These are phyloP conservation scores for Acrocera orbiculus DNA, from an alignment of 2,888 invertebrate species.

Conservation along the genomic window DNA sequence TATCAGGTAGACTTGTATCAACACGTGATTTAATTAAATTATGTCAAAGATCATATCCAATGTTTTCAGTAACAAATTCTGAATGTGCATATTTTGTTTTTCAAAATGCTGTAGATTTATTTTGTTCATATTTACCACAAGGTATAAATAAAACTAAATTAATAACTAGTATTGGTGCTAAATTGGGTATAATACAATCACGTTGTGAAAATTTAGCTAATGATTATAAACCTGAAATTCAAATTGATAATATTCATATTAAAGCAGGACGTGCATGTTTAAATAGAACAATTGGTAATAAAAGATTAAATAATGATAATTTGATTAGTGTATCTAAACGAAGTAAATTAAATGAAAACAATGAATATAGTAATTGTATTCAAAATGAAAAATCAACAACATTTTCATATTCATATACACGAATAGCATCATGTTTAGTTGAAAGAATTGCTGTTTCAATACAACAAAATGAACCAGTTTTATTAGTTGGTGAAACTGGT, in stretches of 20 bases:
- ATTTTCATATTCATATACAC: constrained; percentile 76
- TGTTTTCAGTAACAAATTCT: constrained; percentile 52
- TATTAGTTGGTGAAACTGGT: constrained; percentile 95
- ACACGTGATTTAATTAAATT: constrained; percentile 85
- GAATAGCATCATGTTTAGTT: constrained; percentile 60
- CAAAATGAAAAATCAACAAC: constrained; percentile 34
- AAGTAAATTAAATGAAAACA: constrained; percentile 17
- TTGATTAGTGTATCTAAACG: constrained; percentile 15
- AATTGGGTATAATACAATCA: constrained; percentile 62
- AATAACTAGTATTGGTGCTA: constrained; percentile 57
- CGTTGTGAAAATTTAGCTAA: constrained; percentile 66
- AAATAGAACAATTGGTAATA: constrained; percentile 4
- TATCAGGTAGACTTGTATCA: constrained; percentile 47
- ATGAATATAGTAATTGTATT: no score
- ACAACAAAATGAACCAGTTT: constrained; percentile 66
- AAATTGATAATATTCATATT: constrained; percentile 36
- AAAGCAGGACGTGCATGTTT: constrained; percentile 53
- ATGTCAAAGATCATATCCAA: constrained; percentile 59
- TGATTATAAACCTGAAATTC: constrained; percentile 60
- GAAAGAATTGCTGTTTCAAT: constrained; percentile 82
- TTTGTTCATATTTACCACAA: constrained; percentile 62
- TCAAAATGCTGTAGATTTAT: constrained; percentile 82
- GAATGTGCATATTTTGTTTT: constrained; percentile 36
- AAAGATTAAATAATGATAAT: background rate
- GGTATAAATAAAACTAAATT: constrained; percentile 44